These are phyloP conservation scores for Chirona hameri DNA, from an alignment of 2,888 invertebrate species.

Conservation along the genomic window DNA sequence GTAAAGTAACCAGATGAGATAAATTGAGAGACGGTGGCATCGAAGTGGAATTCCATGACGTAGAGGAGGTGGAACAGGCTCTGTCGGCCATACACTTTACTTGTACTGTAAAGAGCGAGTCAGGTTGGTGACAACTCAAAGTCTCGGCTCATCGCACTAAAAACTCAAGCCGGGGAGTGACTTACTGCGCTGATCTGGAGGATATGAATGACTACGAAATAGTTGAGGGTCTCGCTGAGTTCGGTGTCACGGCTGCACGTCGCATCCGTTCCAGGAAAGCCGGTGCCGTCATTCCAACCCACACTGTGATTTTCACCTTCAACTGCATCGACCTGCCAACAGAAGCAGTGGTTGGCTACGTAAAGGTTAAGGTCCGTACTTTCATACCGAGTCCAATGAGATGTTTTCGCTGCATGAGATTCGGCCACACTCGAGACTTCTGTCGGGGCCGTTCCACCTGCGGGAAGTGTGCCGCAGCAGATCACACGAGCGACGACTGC, in stretches of 20 bases:
- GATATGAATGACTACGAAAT: not conserved
- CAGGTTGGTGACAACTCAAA: too few relatives aligned
- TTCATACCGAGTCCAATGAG: not conserved
- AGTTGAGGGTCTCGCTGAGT: not conserved
- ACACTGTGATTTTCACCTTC: not conserved
- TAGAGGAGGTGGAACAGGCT: not conserved
- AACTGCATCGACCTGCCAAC: not conserved
- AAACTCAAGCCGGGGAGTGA: not conserved
- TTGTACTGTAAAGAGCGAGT: not conserved
- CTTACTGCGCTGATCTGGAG: not conserved
- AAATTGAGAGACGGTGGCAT: not conserved
- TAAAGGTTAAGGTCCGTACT: not conserved
- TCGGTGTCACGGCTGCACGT: not conserved
- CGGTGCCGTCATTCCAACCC: not conserved
- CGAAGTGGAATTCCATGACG: not conserved
- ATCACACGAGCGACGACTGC: not conserved
- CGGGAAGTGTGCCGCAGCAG: not conserved
- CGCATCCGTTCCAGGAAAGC: not conserved
- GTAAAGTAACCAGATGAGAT: not conserved
- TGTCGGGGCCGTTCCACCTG: not conserved
- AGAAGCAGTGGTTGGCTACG: not conserved
- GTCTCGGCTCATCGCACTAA: not conserved
- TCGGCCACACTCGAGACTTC: not conserved
- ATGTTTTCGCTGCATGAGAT: not conserved
- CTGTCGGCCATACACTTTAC: not conserved